Conservation (phyloP, 2,797 vertebrate species). For the Lepus townsendii region DNA sequence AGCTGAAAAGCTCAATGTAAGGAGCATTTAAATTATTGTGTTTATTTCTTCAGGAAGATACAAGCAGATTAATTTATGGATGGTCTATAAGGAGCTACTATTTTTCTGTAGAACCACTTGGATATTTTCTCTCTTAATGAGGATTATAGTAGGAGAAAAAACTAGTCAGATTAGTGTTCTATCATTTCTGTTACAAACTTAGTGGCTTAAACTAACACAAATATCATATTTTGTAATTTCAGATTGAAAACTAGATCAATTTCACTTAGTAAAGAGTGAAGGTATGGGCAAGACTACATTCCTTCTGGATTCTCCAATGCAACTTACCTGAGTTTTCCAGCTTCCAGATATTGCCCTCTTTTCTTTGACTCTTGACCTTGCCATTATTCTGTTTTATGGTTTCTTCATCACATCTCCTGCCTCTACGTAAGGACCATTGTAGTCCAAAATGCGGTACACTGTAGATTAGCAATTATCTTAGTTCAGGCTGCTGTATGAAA, state of each 20-base stretch:
- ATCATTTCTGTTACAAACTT: not conserved
- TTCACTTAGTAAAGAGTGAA: not conserved
- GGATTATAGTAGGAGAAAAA: not conserved
- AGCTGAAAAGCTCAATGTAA: conserved; percentile 51
- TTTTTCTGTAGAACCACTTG: not conserved
- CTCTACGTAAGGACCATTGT: not conserved
- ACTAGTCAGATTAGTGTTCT: not conserved
- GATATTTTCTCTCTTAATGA: not conserved
- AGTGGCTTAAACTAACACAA: not conserved
- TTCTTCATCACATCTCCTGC: not conserved
- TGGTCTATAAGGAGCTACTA: not conserved
- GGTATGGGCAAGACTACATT: not conserved
- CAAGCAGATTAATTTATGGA: not conserved
- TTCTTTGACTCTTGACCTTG: not conserved
- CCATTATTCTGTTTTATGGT: not conserved
- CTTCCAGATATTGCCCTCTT: not conserved
- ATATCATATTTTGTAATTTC: conserved; percentile 1
- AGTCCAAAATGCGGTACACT: not conserved
- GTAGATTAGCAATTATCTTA: not conserved
- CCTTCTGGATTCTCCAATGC: not conserved
- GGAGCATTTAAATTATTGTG: conserved; percentile 71
- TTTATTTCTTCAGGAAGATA: conserved; percentile 45
- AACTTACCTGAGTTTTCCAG: not conserved
- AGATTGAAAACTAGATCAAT: not conserved
- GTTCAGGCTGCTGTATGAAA: not conserved